Base-by-base conservation (phyloP, 1,140 invertebrate genomes). In the Drosophila kanapiae region DNA sequence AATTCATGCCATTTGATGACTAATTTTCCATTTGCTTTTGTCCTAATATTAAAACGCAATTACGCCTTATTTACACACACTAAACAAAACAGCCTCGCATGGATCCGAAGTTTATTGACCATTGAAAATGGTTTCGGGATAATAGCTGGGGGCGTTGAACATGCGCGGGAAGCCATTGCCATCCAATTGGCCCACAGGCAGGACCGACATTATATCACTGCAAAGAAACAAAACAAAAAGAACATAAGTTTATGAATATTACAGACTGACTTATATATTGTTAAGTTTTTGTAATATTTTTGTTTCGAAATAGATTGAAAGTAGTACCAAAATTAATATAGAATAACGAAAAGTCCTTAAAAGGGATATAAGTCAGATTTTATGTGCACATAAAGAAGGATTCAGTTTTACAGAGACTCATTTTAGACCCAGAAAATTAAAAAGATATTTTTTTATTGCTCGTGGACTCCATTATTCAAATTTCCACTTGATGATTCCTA, bases 121-220 rank as follows among this genome's bases (percentile, higher is more conserved):
- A 72, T 92, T 92, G 71, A 92, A 92, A 70, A 92, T 92, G 9
- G 91, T 90, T 72, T 93, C 91, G 51, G 92, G 92, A 91, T 92
- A 93, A 78, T 92, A 93, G 78, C 92, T 93, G 13, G 92, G 87
- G 5, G 92, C 91, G 65, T 93, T 93, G 75, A 92, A 93, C 91
- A 93, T 92, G 61, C 92, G 88, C 68, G 91, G 91, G 63, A 92
- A 93, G 43, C 85, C 88, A 65, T 84, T 88, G 4, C 82, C 82
- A 78, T 93, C 92, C 74, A 92, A 62, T 78, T 93, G 92, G 64
- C 91, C 84, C 27, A 93, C 92, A 57, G 92, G 91, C 78, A 93
- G 81, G 31, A 91, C 86, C 31, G 88, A 90, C 88, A 93, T 93
- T 33, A 93, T 81, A 77, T 93, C 92, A 80, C 92, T 93, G 78